Conservation (phyloP, 2,797 vertebrate species). For the Takifugu rubripes region DNA sequence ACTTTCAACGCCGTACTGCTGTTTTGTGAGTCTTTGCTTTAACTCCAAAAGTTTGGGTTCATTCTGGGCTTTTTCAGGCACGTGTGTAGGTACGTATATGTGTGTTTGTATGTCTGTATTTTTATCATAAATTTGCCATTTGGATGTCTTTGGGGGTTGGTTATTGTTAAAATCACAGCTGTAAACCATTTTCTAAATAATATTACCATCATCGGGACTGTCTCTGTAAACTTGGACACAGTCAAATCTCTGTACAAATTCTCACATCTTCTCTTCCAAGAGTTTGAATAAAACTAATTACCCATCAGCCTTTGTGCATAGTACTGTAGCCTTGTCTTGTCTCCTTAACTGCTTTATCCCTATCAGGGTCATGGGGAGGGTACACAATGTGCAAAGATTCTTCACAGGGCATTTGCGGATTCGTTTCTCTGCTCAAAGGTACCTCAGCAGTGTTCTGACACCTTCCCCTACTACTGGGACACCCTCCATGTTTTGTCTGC, state of each 20-base stretch:
- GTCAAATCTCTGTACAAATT: neutral
- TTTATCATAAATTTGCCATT: constrained; percentile 58
- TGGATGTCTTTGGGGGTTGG: constrained; percentile 66
- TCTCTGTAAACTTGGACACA: neutral
- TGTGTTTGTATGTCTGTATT: constrained; percentile 69
- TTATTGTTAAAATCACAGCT: constrained; percentile 63
- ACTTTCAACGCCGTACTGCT: constrained; percentile 37
- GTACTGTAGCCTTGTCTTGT: neutral
- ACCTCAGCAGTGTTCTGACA: no score
- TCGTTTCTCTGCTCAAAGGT: no score
- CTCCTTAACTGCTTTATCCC: no score
- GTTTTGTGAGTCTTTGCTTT: constrained; percentile 43
- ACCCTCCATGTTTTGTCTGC: no score
- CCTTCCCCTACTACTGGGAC: no score
- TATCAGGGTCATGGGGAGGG: no score
- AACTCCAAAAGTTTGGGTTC: constrained; percentile 39
- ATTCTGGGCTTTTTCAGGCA: constrained; percentile 55
- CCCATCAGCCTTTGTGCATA: neutral
- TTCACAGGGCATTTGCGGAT: no score
- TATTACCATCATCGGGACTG: constrained; percentile 2
- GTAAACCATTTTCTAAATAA: constrained; percentile 66
- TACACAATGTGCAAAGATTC: no score
- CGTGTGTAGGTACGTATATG: constrained; percentile 32
- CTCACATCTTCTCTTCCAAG: neutral
- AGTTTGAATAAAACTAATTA: neutral